Evolutionary conservation across 2,113 vertebrate genomes (phyloP).

Genomic region (Chlorodrepanis virens): DNA sequence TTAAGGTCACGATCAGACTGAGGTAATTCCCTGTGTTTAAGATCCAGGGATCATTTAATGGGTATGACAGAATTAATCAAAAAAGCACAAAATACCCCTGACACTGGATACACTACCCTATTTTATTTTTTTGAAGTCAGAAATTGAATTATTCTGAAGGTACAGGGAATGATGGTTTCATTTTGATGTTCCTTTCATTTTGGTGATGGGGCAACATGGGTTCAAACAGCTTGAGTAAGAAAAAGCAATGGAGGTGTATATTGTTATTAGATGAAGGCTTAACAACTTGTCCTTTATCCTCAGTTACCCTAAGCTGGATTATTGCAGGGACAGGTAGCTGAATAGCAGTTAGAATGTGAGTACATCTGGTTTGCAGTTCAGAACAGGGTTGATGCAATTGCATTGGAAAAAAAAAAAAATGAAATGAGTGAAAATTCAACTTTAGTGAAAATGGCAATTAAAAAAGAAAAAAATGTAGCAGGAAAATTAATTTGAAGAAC

Average conservation of each 20-base stretch:
- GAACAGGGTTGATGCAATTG: accelerated
- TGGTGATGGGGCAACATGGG: neutral
- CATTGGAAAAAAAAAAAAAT: neutral
- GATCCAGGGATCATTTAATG: neutral
- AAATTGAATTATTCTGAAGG: neutral
- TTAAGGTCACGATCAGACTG: neutral
- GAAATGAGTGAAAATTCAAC: neutral
- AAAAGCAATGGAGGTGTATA: neutral
- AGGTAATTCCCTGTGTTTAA: neutral
- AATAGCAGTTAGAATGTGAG: neutral
- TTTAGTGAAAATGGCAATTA: neutral
- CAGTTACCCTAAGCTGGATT: neutral
- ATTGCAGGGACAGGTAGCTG: neutral
- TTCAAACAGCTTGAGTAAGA: neutral
- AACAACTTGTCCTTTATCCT: neutral
- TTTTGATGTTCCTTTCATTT: neutral
- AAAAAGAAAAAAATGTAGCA: neutral
- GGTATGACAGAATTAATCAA: neutral
- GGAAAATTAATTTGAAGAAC: neutral
- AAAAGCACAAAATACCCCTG: neutral
- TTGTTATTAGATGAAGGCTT: neutral
- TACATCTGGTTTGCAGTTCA: neutral
- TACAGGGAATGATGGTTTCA: neutral
- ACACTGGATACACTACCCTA: neutral
- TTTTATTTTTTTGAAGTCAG: neutral